These are phyloP conservation scores for Falco columbarius DNA, from an alignment of 2,797 vertebrate genomes.

Conservation along the genomic window DNA sequence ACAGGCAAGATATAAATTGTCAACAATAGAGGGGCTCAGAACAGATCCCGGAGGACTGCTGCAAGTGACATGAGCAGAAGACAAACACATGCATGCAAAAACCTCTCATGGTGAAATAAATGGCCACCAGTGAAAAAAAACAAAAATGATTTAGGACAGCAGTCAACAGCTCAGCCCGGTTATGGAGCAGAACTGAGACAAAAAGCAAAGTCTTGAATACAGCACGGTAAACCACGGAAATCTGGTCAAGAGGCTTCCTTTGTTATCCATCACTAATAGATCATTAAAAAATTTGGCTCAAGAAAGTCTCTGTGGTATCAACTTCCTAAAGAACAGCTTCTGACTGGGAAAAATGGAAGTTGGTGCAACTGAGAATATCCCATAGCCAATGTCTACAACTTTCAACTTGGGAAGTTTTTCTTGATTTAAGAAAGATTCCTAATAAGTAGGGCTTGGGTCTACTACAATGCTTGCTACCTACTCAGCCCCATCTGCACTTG, in stretches of 20 bases:
- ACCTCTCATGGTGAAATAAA: slow-evolving; percentile 23
- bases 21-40: slow-evolving; percentile 33
- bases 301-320: neutral
- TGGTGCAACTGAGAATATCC: slow-evolving; percentile 7
- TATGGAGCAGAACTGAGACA: neutral
- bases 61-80: slow-evolving; percentile 21
- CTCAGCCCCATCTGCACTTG: neutral
- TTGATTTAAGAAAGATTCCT: neutral
- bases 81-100: neutral
- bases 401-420: neutral
- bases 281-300: slow-evolving; percentile 31
- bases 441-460: neutral
- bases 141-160: neutral
- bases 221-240: neutral
- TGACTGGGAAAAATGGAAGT: slow-evolving; percentile 41
- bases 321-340: neutral
- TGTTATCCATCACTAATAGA: slow-evolving; percentile 11
- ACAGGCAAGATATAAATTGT: slow-evolving; percentile 39
- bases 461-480: neutral
- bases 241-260: neutral
- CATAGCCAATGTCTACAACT: neutral
- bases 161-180: neutral
- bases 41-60: neutral
- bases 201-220: neutral
- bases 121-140: neutral